phyloP scores from a whole-genome alignment of 1,140 invertebrate genomes.

The Centruroides sculpturatus region DNA sequence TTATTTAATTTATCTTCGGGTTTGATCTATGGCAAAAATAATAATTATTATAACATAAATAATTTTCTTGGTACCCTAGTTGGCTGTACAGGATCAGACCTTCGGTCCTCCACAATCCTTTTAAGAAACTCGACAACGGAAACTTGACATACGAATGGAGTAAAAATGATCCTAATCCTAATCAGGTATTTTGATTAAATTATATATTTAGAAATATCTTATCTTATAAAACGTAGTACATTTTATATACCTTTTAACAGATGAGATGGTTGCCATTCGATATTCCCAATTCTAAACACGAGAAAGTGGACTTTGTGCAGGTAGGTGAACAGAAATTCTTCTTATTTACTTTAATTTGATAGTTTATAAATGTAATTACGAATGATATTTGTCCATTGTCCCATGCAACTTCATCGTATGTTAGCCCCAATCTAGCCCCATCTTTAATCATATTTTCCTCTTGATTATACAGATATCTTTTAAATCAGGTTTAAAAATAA shows the following conservation, averaged over 20 bases:
- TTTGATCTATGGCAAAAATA: too few species aligned
- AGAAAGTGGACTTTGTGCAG: slow-evolving; percentile 65
- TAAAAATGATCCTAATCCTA: slow-evolving; percentile 63
- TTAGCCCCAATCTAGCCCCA: too few species aligned
- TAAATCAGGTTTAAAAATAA: too few species aligned
- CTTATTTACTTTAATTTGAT: too few species aligned
- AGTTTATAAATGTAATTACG: too few species aligned
- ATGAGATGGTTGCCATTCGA: slow-evolving; percentile 85
- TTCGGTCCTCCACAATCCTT: slow-evolving; percentile 67
- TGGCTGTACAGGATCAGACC: slow-evolving; percentile 94
- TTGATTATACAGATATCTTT: too few species aligned
- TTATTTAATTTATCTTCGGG: too few species aligned
- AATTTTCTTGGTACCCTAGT: slow-evolving; percentile 17
- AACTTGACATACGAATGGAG: slow-evolving; percentile 60
- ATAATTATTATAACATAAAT: too few species aligned
- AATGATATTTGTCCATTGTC: too few species aligned
- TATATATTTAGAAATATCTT: background rate
- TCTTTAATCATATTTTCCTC: too few species aligned
- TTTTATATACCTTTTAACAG: slow-evolving; percentile 33
- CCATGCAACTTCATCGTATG: too few species aligned
- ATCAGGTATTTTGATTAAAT: slow-evolving; percentile 49
- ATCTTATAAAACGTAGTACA: slow-evolving; percentile 6
- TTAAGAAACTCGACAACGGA: slow-evolving; percentile 36
- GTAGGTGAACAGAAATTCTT: slow-evolving; percentile 16
- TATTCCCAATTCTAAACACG: slow-evolving; percentile 40